Conservation (phyloP, 1,140 invertebrate species). For the Bathynomus jamesi region DNA sequence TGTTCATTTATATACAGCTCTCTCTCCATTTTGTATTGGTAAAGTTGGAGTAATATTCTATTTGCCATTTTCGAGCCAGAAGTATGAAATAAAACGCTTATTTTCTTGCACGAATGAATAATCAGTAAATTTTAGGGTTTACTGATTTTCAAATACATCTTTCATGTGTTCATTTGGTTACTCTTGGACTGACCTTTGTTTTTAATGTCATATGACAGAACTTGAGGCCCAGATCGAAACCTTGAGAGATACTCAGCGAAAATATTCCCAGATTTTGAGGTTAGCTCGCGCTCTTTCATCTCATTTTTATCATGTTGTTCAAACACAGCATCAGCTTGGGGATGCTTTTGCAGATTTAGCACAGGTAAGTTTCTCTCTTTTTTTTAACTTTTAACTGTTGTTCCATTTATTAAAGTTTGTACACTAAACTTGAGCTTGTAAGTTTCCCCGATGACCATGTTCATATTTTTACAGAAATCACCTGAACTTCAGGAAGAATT, state of each 20-base stretch:
- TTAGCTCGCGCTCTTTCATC: slow-evolving; percentile 76
- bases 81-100: too few species aligned
- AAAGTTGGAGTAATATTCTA: too few species aligned
- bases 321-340: slow-evolving; percentile 48
- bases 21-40: too few species aligned
- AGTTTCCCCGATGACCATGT: not conserved
- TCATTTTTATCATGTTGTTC: slow-evolving; percentile 82
- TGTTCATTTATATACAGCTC: too few species aligned
- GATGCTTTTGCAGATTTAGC: slow-evolving; percentile 16
- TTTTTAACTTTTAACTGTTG: not conserved
- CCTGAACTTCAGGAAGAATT: slow-evolving; percentile 92
- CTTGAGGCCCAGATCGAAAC: slow-evolving; percentile 86
- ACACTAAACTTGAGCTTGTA: not conserved
- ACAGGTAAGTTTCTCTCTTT: slow-evolving; percentile 5
- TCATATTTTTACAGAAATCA: slow-evolving; percentile 18
- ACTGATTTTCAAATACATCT: too few species aligned
- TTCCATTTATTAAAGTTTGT: not conserved
- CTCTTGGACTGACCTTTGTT: too few species aligned
- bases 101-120: too few species aligned
- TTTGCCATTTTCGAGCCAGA: too few species aligned
- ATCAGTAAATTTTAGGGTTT: too few species aligned
- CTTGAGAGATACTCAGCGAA: slow-evolving; percentile 84
- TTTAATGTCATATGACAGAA: slow-evolving; percentile 57
- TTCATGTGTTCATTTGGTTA: too few species aligned
- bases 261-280: slow-evolving; percentile 80